Evolutionary conservation across 2,797 vertebrate genomes (phyloP).

Genomic region (Lagocephalus sceleratus): DNA sequence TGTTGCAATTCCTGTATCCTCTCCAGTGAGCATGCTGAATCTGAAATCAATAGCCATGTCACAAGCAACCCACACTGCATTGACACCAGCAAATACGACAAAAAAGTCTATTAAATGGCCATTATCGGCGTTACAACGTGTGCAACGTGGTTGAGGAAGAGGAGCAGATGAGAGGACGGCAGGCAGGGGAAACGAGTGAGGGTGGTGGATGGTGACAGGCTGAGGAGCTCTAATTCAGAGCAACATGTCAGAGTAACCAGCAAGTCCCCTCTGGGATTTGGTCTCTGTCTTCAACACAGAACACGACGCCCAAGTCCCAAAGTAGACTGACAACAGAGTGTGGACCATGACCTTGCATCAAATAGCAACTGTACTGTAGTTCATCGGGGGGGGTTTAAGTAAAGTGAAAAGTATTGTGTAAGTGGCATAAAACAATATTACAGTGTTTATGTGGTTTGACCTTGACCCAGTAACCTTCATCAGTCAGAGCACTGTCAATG

Average conservation of each 20-base stretch:
- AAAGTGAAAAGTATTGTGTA: conserved; percentile 33
- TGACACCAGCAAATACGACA: conserved; percentile 65
- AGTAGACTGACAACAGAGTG: neutral
- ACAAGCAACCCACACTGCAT: conserved; percentile 48
- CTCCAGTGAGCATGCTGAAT: conserved; percentile 55
- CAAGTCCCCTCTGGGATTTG: conserved; percentile 53
- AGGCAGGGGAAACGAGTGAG: conserved; percentile 41
- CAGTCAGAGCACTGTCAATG: conserved; percentile 69
- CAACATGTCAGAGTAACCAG: conserved; percentile 71
- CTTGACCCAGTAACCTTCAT: conserved; percentile 76
- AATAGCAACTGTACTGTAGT: conserved; percentile 17
- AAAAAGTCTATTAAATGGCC: conserved; percentile 69
- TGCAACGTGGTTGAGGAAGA: conserved; percentile 43
- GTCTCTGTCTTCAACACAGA: conserved; percentile 27
- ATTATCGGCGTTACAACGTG: conserved; percentile 64
- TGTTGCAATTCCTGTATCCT: conserved; percentile 41
- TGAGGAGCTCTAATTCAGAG: conserved; percentile 57
- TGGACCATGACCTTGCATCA: neutral
- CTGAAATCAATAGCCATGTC: conserved; percentile 73
- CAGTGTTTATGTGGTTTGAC: conserved; percentile 63
- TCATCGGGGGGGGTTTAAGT: conserved; percentile 17
- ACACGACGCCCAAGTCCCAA: conserved; percentile 16
- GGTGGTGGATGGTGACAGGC: conserved; percentile 44
- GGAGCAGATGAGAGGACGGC: conserved; percentile 33
- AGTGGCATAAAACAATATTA: conserved; percentile 67